phyloP scores from a whole-genome alignment of 2,797 vertebrate genomes.

The Lepidocolaptes lacrymiger region DNA sequence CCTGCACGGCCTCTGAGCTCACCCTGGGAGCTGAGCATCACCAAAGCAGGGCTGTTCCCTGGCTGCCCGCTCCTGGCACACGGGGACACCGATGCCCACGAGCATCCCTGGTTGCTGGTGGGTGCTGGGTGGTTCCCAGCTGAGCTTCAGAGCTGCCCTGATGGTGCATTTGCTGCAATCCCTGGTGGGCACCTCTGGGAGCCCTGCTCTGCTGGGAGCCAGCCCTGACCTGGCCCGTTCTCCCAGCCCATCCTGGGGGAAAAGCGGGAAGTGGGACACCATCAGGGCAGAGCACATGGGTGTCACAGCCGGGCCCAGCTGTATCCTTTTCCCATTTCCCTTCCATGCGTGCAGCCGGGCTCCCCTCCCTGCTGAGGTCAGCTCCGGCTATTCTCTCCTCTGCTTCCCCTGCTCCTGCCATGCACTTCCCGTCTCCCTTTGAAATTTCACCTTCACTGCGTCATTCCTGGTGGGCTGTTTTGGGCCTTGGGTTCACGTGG shows the following conservation, averaged over 20 bases:
- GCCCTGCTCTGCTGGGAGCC: not conserved
- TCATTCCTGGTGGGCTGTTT: not conserved
- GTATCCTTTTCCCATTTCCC: slow-evolving; percentile 62
- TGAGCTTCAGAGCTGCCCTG: accelerated
- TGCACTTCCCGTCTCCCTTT: slow-evolving; percentile 53
- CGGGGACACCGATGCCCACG: accelerated
- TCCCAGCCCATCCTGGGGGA: not conserved
- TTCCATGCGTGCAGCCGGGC: not conserved
- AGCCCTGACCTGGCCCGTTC: not conserved
- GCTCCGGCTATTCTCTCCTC: slow-evolving; percentile 69
- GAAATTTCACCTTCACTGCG: slow-evolving; percentile 44
- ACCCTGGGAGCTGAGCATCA: accelerated
- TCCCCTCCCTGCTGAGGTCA: slow-evolving; percentile 60
- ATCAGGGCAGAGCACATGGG: not conserved
- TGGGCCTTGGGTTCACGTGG: not conserved
- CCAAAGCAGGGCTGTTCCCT: accelerated
- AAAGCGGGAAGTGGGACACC: not conserved
- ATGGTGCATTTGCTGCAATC: not conserved
- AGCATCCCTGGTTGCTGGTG: not conserved
- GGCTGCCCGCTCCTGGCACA: not conserved
- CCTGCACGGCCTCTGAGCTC: accelerated
- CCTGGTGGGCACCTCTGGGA: accelerated
- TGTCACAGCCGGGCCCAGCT: slow-evolving; percentile 12
- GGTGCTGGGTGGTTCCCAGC: not conserved
- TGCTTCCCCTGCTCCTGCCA: slow-evolving; percentile 49